These are phyloP conservation scores for Sinotaia quadrata DNA, from an alignment of 2,888 invertebrate genomes.

Conservation along the genomic window DNA sequence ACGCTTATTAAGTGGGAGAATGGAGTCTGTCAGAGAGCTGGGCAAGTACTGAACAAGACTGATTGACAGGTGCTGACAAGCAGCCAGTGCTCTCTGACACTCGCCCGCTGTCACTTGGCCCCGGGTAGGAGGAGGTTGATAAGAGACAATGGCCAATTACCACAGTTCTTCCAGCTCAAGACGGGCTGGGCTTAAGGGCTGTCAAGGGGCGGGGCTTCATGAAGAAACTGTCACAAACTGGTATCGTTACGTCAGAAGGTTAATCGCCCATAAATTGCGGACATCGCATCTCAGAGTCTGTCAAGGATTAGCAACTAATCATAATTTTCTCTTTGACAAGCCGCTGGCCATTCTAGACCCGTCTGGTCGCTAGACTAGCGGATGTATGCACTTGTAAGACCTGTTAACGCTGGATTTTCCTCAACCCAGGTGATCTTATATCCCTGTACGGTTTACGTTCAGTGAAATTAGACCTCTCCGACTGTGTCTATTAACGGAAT, in stretches of 20 bases:
- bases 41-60: too few relatives aligned
- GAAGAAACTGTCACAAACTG: background rate
- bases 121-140: background rate
- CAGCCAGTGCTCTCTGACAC: background rate
- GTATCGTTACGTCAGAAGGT: slow-evolving; percentile 33
- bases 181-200: background rate
- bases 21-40: too few relatives aligned
- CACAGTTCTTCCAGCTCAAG: background rate
- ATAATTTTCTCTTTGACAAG: background rate
- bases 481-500: too few relatives aligned
- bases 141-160: slow-evolving; percentile 18
- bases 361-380: background rate
- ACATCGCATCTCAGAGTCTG: background rate
- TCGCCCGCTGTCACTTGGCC: background rate
- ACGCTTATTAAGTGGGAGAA: too few relatives aligned
- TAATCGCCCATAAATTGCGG: slow-evolving; percentile 35
- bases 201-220: background rate
- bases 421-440: too few relatives aligned
- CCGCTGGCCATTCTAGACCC: background rate
- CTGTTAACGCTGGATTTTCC: too few relatives aligned
- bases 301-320: slow-evolving; percentile 16
- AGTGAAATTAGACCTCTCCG: too few relatives aligned
- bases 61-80: background rate
- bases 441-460: too few relatives aligned
- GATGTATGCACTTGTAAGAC: too few relatives aligned